These are phyloP conservation scores for Trissolcus basalis DNA, from an alignment of 1,140 invertebrate species.

Conservation along the genomic window DNA sequence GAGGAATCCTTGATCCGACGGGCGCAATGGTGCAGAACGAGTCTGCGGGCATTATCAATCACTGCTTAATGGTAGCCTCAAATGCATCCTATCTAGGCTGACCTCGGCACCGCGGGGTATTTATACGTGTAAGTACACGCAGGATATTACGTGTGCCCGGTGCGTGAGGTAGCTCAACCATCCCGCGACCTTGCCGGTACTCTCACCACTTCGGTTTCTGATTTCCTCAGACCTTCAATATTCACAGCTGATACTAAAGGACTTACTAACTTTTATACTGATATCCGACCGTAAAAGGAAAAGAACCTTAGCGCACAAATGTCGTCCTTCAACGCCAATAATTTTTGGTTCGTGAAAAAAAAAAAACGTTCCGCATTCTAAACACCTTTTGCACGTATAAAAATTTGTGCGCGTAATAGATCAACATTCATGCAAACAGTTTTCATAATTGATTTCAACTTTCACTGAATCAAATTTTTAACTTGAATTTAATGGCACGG, in stretches of 20 bases:
- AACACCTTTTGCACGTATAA: not conserved
- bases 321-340: too few species aligned
- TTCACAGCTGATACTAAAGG: slow-evolving; percentile 9
- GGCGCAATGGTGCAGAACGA: slow-evolving; percentile 67
- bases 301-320: too few species aligned
- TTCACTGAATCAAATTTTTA: not conserved
- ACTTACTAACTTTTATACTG: too few species aligned
- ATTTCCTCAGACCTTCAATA: slow-evolving; percentile 36
- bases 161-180: slow-evolving; percentile 33
- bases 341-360: too few species aligned
- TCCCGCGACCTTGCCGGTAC: slow-evolving; percentile 41
- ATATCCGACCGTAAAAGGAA: too few species aligned
- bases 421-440: not conserved
- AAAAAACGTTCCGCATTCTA: not conserved
- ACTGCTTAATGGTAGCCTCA: slow-evolving; percentile 70
- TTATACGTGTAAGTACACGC: slow-evolving; percentile 40
- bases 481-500: not conserved
- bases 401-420: not conserved
- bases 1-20: slow-evolving; percentile 64
- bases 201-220: slow-evolving; percentile 35
- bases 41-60: slow-evolving; percentile 72
- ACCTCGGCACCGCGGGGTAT: slow-evolving; percentile 57
- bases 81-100: slow-evolving; percentile 69
- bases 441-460: slow-evolving; percentile 10
- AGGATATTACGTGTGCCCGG: slow-evolving; percentile 45